Evolutionary conservation across 2,797 vertebrate genomes (phyloP).

Genomic region (Avahi laniger): DNA sequence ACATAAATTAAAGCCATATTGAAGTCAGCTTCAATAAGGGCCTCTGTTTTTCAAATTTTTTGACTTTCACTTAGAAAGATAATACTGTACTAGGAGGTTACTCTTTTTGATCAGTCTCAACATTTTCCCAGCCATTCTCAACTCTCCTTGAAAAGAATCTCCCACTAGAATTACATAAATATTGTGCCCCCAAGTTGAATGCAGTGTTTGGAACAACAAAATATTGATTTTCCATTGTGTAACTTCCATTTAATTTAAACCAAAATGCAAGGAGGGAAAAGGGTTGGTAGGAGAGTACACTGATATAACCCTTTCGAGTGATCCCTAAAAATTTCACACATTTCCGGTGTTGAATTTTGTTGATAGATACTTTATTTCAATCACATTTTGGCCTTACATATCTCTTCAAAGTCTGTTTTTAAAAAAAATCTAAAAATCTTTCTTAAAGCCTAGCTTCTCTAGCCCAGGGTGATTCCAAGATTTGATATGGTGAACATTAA

Average conservation of each 20-base stretch:
- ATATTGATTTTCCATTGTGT: constrained; percentile 66
- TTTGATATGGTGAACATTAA: constrained; percentile 52
- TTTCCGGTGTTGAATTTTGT: constrained; percentile 58
- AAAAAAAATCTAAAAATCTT: constrained; percentile 46
- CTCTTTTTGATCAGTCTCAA: constrained; percentile 23
- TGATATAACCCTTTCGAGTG: constrained; percentile 35
- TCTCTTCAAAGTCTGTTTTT: constrained; percentile 51
- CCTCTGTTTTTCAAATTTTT: constrained; percentile 61
- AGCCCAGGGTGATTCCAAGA: background rate
- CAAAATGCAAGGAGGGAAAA: constrained; percentile 59
- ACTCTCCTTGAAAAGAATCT: constrained; percentile 51
- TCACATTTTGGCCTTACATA: constrained; percentile 39
- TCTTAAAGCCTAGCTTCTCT: constrained; percentile 4
- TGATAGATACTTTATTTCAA: constrained; percentile 68
- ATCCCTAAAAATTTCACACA: constrained; percentile 66
- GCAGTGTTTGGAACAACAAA: constrained; percentile 50
- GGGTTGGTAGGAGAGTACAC: background rate
- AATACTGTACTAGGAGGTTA: constrained; percentile 24
- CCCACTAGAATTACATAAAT: constrained; percentile 61
- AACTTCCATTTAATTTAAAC: constrained; percentile 74
- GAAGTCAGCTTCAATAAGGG: constrained; percentile 65
- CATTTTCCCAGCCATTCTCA: constrained; percentile 55
- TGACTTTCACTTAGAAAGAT: constrained; percentile 70
- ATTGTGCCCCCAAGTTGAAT: constrained; percentile 53
- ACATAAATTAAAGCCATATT: constrained; percentile 68